phyloP scores from a whole-genome alignment of 37 sponge, comb jelly and placozoan species.

The Tethya wilhelma region DNA sequence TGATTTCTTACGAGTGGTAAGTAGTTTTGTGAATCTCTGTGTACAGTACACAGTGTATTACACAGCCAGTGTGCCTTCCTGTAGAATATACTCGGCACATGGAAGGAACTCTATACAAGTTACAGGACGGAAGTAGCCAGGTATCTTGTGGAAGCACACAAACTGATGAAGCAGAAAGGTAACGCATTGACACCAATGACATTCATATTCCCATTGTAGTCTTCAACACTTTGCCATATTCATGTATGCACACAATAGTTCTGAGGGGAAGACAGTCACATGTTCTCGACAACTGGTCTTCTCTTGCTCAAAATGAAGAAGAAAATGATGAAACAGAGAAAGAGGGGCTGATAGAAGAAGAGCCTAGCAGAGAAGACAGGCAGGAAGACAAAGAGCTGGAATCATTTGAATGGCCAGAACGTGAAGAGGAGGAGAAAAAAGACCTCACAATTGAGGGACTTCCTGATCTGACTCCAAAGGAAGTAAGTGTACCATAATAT shows the following conservation, averaged over 20 bases:
- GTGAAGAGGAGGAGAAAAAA: not conserved
- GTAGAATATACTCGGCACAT: slow-evolving; percentile 40
- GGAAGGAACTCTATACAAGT: slow-evolving; percentile 7
- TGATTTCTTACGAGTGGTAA: not conserved
- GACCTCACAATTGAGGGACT: not conserved
- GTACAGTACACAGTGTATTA: not conserved
- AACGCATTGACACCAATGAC: not conserved
- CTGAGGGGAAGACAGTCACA: slow-evolving; percentile 1
- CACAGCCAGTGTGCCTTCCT: not conserved
- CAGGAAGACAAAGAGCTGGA: too few relatives aligned
- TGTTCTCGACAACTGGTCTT: too few relatives aligned
- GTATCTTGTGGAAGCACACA: slow-evolving; percentile 14
- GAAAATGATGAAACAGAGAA: not conserved
- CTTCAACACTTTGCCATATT: too few relatives aligned
- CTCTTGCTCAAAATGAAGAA: too few relatives aligned
- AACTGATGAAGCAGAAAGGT: slow-evolving; percentile 25
- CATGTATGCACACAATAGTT: too few relatives aligned
- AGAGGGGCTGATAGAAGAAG: not conserved
- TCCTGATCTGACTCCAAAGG: not conserved
- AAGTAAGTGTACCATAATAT: too few relatives aligned
- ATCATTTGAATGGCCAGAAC: not conserved
- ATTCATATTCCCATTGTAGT: too few relatives aligned
- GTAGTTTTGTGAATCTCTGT: not conserved
- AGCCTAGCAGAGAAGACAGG: not conserved
- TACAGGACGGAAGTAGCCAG: slow-evolving; percentile 2